Percentiles rank a stretch among this genome's conserved stretches.
phyloP scores from a whole-genome alignment of 2,113 vertebrate genomes.

The Syngnathus floridae region DNA sequence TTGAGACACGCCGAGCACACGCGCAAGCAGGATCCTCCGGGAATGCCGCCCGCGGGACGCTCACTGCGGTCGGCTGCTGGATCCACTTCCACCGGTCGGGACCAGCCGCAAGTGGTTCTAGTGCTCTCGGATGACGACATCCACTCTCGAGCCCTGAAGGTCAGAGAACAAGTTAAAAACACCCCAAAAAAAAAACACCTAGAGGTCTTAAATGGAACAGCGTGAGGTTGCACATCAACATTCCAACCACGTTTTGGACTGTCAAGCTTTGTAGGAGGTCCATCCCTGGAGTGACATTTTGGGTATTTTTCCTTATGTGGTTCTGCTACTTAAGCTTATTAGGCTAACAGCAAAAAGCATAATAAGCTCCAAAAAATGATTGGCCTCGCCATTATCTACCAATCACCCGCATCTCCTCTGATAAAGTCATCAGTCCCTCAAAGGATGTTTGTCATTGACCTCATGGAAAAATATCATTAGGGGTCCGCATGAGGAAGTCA shows the following conservation, averaged over 20 bases:
- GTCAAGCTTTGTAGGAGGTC: no score
- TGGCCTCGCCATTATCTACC: not conserved
- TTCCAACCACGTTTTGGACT: not conserved
- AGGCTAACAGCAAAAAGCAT: not conserved
- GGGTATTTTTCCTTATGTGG: not conserved
- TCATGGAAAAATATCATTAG: constrained; percentile 65
- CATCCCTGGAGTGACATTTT: not conserved
- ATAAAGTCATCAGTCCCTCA: constrained; percentile 27
- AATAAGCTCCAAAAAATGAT: not conserved
- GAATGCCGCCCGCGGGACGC: constrained; percentile 17
- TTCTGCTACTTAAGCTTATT: not conserved
- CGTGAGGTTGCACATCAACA: not conserved
- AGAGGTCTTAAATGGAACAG: not conserved
- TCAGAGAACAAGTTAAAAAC: not conserved
- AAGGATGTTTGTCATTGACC: constrained; percentile 45
- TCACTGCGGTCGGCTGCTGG: constrained; percentile 24
- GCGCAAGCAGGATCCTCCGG: not conserved
- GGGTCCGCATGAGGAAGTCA: constrained; percentile 49
- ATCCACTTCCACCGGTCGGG: not conserved
- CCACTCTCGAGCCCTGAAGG: not conserved
- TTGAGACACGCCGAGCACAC: constrained; percentile 40
- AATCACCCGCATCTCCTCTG: not conserved
- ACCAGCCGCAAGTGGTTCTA: not conserved
- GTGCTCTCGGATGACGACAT: not conserved
- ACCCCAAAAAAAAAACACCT: not conserved